Evolutionary conservation across 2,888 invertebrate species (phyloP).

Genomic region (Campaea margaritaria): DNA sequence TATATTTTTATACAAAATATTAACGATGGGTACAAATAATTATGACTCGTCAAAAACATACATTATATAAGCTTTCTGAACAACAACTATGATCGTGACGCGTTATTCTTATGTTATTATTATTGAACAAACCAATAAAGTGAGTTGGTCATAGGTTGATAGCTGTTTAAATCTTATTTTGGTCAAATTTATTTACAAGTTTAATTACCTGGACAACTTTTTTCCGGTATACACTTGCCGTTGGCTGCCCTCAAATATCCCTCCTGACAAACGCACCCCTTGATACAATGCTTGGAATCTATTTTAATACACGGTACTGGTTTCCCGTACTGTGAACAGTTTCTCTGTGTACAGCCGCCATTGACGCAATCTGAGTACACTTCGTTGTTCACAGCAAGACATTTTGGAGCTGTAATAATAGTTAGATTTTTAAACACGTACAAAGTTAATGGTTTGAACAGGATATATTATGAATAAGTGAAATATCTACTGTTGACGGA

Average conservation of each 20-base stretch:
- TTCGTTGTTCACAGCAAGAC: conserved; percentile 44
- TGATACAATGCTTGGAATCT: conserved; percentile 44
- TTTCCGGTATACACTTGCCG: conserved; percentile 51
- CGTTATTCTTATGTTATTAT: too few species aligned
- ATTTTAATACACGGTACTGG: conserved; percentile 47
- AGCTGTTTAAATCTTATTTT: too few species aligned
- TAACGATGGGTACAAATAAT: too few species aligned
- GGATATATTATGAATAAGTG: too few species aligned
- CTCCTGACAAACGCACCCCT: conserved; percentile 55
- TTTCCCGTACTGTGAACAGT: conserved; percentile 52
- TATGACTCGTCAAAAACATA: too few species aligned
- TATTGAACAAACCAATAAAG: too few species aligned
- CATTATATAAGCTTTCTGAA: too few species aligned
- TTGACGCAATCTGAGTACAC: conserved; percentile 51
- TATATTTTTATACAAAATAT: too few species aligned
- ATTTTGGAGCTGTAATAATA: conserved; percentile 35
- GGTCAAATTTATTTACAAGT: neutral
- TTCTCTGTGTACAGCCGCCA: conserved; percentile 50
- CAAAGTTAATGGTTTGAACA: too few species aligned
- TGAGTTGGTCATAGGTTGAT: too few species aligned
- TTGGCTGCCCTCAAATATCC: conserved; percentile 48
- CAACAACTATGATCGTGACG: too few species aligned
- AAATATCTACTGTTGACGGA: too few species aligned
- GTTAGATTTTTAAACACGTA: neutral
- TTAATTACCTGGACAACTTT: conserved; percentile 52